These are phyloP conservation scores for Triplophysa rosa DNA, from an alignment of 2,113 vertebrate species.

Conservation along the genomic window DNA sequence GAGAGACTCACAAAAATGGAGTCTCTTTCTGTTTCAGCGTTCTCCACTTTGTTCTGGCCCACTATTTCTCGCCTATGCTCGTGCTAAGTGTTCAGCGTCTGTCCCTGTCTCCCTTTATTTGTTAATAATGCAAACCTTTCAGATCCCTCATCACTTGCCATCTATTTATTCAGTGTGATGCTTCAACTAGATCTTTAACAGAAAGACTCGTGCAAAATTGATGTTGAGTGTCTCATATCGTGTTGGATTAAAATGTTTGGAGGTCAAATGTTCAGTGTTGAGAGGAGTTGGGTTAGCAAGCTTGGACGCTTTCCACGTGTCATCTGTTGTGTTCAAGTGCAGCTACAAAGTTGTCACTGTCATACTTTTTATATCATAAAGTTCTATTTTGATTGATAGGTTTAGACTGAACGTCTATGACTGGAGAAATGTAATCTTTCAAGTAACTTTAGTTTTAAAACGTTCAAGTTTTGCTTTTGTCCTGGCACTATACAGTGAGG, in stretches of 20 bases:
- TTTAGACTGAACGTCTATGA: neutral
- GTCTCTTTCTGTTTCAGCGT: conserved; percentile 63
- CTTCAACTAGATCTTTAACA: conserved; percentile 32
- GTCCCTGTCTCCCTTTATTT: conserved; percentile 11
- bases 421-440: neutral
- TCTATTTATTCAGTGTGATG: conserved; percentile 13
- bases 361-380: neutral
- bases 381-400: neutral
- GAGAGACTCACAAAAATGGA: conserved; percentile 69
- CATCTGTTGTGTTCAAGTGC: neutral
- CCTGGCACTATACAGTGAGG: too few relatives aligned
- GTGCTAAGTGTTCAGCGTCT: neutral
- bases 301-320: neutral
- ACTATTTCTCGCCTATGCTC: conserved; percentile 41
- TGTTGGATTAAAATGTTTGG: neutral
- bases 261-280: conserved; percentile 14
- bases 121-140: conserved; percentile 30
- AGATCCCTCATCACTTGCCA: conserved; percentile 9
- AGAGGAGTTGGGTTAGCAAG: neutral
- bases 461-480: too few relatives aligned
- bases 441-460: too few relatives aligned
- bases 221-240: conserved; percentile 5
- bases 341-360: neutral
- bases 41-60: conserved; percentile 59
- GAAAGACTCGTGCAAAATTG: conserved; percentile 22